Base-by-base conservation (phyloP, 2,888 invertebrate species). In the Aphelenchoides bicaudatus region DNA sequence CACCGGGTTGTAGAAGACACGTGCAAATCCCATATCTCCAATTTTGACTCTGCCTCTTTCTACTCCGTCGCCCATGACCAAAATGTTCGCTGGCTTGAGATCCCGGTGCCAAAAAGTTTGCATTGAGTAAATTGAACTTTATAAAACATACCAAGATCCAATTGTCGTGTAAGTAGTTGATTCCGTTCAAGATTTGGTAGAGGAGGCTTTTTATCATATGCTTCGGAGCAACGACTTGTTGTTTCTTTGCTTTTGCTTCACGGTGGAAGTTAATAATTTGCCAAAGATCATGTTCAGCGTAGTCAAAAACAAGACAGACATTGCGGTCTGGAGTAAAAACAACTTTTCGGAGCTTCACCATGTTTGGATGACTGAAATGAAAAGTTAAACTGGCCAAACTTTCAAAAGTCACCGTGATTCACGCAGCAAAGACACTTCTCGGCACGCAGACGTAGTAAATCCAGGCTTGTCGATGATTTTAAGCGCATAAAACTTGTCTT, bases 381-480 rank as follows among this genome's bases (percentile, higher is more conserved):
- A 43, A 16, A n/a, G 10, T 43, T 43, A 13, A 19, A 8, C 8
- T 43, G 10, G 25, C 38, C 5, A 2, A 52, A n/a, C 19, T 54
- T 25, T 52, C 10, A 13, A 28, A 43, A 57, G 49, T 48, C 6
- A 79, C 75, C 68, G 93, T 50, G 99, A 81, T 83, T 98, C 98
- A 57, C 98, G 84, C 13, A 99, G 85, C 68, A 98, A 83, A 56
- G 96, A 93, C 67, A 98, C 96, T 56, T 79, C 98, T 78, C 98
- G 85, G 58, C 96, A 98, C 13, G 96, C 96, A 25, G 94, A 96
- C 94, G 96, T 98, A 0, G 96, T 96, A 25, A 98, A 85, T 0
- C 96, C 96, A 37, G 92, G 91, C 8, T 96, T 96, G 84, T 99
- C 98, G 54, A 98, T 98, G 83, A 96, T 92, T 81, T 98, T 98